phyloP scores from a whole-genome alignment of 1,140 invertebrate genomes.

The Hyles euphorbiae region DNA sequence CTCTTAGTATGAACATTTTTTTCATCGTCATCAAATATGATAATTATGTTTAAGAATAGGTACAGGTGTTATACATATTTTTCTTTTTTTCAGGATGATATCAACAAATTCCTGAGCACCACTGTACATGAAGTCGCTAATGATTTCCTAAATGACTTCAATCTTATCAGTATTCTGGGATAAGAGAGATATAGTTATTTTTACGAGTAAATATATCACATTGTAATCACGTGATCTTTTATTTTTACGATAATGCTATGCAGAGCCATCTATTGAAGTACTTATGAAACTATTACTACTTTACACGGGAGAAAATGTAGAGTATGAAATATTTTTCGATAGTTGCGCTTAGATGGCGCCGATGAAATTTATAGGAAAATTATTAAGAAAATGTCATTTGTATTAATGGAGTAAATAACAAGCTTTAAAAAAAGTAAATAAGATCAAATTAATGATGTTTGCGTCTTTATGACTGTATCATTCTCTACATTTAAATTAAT shows the following conservation, averaged over 20 bases:
- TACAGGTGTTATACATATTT: background rate
- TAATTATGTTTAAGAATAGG: background rate
- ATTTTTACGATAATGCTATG: no score
- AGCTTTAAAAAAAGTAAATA: no score
- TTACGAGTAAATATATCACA: no score
- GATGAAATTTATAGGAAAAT: background rate
- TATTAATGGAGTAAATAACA: no score
- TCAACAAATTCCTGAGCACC: slow-evolving; percentile 18
- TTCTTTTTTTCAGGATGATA: slow-evolving; percentile 24
- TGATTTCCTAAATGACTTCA: slow-evolving; percentile 17
- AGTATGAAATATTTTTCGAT: background rate
- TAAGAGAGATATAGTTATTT: background rate
- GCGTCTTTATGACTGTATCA: no score
- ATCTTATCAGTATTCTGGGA: slow-evolving; percentile 18
- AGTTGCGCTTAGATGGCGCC: background rate
- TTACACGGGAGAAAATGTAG: background rate
- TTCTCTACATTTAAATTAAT: no score
- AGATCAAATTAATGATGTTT: no score
- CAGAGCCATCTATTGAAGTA: no score
- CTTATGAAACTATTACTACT: background rate
- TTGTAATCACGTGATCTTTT: no score
- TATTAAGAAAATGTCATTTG: no score
- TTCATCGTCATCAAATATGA: no score
- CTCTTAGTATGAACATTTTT: no score
- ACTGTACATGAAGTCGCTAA: slow-evolving; percentile 16